Evolutionary conservation across 2,113 vertebrate genomes (phyloP), one percentile per base, ranked within the genome.

Genomic region (Centropus bengalensis): DNA sequence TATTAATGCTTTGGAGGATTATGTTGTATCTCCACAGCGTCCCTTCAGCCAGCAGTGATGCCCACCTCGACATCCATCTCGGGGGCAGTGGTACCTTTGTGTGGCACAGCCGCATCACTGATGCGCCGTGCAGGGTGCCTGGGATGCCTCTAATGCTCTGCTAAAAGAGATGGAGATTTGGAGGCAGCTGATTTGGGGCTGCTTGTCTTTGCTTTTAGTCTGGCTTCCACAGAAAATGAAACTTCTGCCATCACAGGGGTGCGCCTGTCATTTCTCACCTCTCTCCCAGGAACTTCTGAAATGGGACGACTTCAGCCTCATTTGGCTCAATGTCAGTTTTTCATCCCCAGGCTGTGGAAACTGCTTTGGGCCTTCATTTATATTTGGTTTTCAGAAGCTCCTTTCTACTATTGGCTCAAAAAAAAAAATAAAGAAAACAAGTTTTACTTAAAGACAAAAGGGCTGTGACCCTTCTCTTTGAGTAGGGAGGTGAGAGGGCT

Each of bases 71-170:
- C 38, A 9, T 24, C 68, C 54, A 28, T 27, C 74, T 84, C 51
- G 19, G 80, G 54, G 44, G 67, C 47, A 6, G 67, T 1, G 21
- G 16, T 38, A 19, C 38, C 77, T 62, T 24, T 12, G 3, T 2
- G 42, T 0, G 18, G 14, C 17, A 3, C 52, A 62, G 5, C 38
- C 58, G 47, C 40, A 9, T 4, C 28, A 3, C 67, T 26, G n/a
- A 7, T 0, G 20, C 24, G 52, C 23, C 8, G 3, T 16, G 8
- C 0, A 15, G 54, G 42, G 44, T 26, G 7, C 52, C 45, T 49
- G 56, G 45, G 69, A 7, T 1, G 33, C 38, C 45, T 42, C 27
- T 28, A 9, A 44, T 2, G 40, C 51, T 27, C 73, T 26, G n/a
- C 9, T 2, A 9, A 69, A 70, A 81, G 42, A 55, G 55, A 69